Percentiles rank a stretch among this genome's conserved stretches.
Evolutionary conservation across 2,888 invertebrate species (phyloP).

Genomic region (Plemyria rubiginata): DNA sequence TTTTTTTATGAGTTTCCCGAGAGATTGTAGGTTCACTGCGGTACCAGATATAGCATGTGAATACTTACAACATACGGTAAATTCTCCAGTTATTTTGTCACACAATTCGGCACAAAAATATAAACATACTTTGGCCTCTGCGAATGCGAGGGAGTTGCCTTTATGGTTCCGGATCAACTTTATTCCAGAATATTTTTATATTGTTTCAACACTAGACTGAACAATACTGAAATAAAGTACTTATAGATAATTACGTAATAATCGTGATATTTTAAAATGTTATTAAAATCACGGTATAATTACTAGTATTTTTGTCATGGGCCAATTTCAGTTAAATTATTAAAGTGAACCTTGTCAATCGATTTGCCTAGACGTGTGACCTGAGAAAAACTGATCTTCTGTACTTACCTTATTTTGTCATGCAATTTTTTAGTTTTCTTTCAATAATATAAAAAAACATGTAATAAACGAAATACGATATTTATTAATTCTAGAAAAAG

Average conservation of each 20-base stretch:
- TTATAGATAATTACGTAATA: neutral
- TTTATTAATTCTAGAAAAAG: too few species aligned
- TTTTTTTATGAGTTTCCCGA: conserved; percentile 59
- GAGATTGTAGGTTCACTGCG: conserved; percentile 36
- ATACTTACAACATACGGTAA: conserved; percentile 27
- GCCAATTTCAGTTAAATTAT: too few species aligned
- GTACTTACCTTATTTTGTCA: too few species aligned
- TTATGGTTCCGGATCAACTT: conserved; percentile 22
- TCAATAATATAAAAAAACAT: too few species aligned
- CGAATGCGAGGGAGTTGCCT: conserved; percentile 15
- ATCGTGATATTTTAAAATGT: too few species aligned
- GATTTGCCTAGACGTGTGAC: too few species aligned
- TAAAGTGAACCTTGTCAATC: too few species aligned
- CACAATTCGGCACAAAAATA: conserved; percentile 27
- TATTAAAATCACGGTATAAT: too few species aligned
- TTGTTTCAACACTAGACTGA: conserved; percentile 8
- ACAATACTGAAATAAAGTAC: neutral
- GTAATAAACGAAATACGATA: too few species aligned
- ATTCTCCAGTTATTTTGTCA: conserved; percentile 34
- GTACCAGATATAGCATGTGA: conserved; percentile 39
- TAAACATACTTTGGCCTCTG: conserved; percentile 14
- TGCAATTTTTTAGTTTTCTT: too few species aligned
- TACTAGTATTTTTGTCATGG: too few species aligned
- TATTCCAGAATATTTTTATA: conserved; percentile 13
- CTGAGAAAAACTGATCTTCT: too few species aligned